Evolutionary conservation across 2,797 vertebrate species (phyloP).

Genomic region (Acanthiza pusilla): DNA sequence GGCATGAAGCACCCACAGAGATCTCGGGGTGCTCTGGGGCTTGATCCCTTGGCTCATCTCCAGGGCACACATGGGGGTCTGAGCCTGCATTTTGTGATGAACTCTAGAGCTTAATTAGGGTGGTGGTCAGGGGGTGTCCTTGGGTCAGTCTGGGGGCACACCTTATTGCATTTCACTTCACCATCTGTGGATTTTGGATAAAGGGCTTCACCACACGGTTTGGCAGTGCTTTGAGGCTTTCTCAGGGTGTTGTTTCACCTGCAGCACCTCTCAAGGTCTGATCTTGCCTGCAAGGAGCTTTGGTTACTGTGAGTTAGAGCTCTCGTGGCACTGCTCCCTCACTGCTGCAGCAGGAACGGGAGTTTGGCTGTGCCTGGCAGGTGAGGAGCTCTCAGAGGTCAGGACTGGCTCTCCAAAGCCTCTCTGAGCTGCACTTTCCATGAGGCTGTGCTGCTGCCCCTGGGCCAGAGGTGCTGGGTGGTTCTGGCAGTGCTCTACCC

Average conservation of each 20-base stretch:
- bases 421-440: background rate
- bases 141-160: background rate
- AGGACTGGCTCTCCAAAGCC: background rate
- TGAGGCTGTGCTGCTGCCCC: background rate
- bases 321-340: background rate
- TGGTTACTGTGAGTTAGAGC: rapidly evolving
- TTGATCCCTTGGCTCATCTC: background rate
- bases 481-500: background rate
- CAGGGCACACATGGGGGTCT: rapidly evolving
- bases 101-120: background rate
- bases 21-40: rapidly evolving
- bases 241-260: background rate
- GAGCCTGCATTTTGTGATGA: background rate
- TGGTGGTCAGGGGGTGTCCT: background rate
- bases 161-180: rapidly evolving
- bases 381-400: background rate
- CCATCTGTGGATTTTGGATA: background rate
- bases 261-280: too few species aligned
- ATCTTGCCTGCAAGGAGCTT: background rate
- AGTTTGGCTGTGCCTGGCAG: background rate
- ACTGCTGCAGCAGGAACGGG: background rate
- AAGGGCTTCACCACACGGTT: background rate
- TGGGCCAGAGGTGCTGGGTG: background rate
- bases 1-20: rapidly evolving
- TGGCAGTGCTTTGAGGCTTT: background rate